Base-by-base conservation (phyloP, 2,113 vertebrate species). In the Sinocyclocheilus anshuiensis region DNA sequence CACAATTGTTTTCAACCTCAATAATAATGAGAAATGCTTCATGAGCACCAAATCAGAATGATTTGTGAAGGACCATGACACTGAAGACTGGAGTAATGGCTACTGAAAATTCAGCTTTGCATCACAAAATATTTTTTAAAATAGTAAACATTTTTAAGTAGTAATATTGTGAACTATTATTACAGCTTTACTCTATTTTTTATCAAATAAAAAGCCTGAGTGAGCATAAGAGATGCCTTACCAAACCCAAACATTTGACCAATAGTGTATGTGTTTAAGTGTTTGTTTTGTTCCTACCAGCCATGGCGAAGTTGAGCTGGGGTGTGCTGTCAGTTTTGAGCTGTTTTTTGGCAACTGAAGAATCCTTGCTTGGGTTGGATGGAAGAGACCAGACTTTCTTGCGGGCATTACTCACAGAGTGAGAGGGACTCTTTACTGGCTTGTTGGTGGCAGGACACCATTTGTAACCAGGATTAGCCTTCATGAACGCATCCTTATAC, bases 401-500 rank as follows among this genome's bases (percentile, higher is more conserved):
- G 86, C 98, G 95, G 83, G 93, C 93, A 15, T 93, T 97, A 33
- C 95, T 95, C 87, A 98, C 93, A 74, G 95, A 89, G 50, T 95
- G 94, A 72, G 97, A 85, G 22, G 96, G 94, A 45, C 94, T 96
- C 92, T 99, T 99, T 50, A 99, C 95, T 78, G 97, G 98, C 93
- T 99, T 98, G 94, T 97, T 99, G 90, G 97, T 98, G 77, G 97
- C 95, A 71, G 98, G 97, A 94, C 98, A 99, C 98, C 98, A 99
- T 92, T 97, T 99, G 93, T 99, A 99, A 85, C 97, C 98, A 29
- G 98, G 98, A 85, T 99, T 98, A 67, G 98, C 98, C 93, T 98
- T 99, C 97, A 99, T 98, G 90, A 99, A 99, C 45, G 98, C 98
- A 93, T 99, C 98, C 84, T 99, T 99, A 92, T 99, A 99, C 98